phyloP scores from a whole-genome alignment of 2,113 vertebrate genomes.

The Progne subis region DNA sequence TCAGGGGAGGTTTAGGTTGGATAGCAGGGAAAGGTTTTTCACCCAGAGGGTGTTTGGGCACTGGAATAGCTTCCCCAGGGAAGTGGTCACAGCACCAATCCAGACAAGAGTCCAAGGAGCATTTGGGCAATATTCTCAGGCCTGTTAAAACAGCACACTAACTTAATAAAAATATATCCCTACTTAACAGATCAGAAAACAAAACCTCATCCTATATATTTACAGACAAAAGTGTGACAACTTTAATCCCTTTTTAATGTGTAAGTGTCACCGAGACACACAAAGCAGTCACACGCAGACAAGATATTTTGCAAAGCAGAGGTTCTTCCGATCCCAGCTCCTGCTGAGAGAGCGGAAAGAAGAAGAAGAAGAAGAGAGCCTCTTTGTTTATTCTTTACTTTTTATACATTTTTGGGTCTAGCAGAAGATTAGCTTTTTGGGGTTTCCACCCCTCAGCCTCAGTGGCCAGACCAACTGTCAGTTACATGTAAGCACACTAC shows the following conservation, averaged over 20 bases:
- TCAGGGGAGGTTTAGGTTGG: neutral
- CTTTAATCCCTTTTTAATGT: neutral
- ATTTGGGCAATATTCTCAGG: neutral
- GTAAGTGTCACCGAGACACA: no score
- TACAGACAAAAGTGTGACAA: neutral
- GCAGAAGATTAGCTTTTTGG: no score
- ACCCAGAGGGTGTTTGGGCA: neutral
- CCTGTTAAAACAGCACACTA: neutral
- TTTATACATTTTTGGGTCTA: no score
- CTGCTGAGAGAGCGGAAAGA: no score
- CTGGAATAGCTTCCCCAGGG: no score
- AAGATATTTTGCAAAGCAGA: no score
- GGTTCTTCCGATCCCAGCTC: no score
- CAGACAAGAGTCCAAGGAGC: neutral
- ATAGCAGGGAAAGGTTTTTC: neutral
- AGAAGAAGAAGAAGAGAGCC: no score
- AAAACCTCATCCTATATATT: neutral
- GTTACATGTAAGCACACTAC: neutral
- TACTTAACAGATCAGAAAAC: neutral
- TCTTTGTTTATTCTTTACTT: no score
- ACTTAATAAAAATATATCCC: neutral
- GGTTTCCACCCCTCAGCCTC: no score
- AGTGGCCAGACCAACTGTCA: no score
- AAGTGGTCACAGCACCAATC: neutral
- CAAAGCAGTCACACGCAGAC: no score